A percentile compares a stretch with the other conserved stretches of the same genome.
These are phyloP conservation scores for Euphydryas editha DNA, from an alignment of 2,888 invertebrate species.

Conservation along the genomic window DNA sequence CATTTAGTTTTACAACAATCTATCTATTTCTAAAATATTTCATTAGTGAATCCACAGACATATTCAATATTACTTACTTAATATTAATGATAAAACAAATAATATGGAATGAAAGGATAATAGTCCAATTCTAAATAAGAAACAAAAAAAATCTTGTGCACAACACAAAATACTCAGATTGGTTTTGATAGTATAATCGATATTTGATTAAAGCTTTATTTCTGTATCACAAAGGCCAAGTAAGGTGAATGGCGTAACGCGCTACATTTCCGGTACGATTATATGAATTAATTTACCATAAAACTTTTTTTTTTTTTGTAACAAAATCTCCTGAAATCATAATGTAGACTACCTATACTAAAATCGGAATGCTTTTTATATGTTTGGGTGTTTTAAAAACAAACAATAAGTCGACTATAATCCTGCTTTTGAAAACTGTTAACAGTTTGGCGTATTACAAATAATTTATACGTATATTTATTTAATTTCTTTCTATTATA, in stretches of 20 bases:
- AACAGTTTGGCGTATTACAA: too few species aligned
- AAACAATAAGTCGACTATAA: background rate
- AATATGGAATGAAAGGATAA: background rate
- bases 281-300: constrained; percentile 41
- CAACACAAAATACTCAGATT: background rate
- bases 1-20: too few species aligned
- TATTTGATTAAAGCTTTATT: constrained; percentile 23
- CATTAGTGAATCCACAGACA: too few species aligned
- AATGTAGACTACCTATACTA: background rate
- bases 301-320: constrained; percentile 18
- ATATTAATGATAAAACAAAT: too few species aligned
- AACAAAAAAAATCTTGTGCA: background rate
- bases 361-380: background rate
- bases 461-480: too few species aligned
- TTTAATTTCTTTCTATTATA: too few species aligned
- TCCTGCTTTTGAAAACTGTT: too few species aligned
- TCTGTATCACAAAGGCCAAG: constrained; percentile 24
- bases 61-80: too few species aligned
- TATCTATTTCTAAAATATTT: too few species aligned
- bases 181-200: constrained; percentile 6
- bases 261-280: constrained; percentile 46
- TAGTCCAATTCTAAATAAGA: background rate
- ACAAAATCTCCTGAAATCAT: constrained; percentile 20
- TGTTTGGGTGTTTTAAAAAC: background rate
- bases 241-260: constrained; percentile 25